Percentiles rank a stretch among this genome's conserved stretches.
Evolutionary conservation across 2,888 invertebrate genomes (phyloP).

Genomic region (Stenoptilia bipunctidactyla): DNA sequence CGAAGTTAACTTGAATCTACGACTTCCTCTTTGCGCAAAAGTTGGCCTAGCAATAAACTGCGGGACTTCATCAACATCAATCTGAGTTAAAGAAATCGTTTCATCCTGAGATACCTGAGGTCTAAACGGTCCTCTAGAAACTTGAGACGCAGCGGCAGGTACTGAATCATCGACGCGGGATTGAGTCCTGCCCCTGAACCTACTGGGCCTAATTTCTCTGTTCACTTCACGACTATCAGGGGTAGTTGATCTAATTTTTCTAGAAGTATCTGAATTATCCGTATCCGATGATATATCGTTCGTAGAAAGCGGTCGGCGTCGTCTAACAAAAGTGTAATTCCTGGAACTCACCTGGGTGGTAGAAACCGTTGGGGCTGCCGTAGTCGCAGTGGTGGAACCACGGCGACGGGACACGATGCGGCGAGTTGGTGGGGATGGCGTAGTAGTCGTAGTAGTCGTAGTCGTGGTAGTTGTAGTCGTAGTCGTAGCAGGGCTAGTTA

Average conservation of each 20-base stretch:
- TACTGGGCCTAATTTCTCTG: conserved; percentile 7
- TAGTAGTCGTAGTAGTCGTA: conserved; percentile 25
- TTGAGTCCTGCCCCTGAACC: conserved; percentile 35
- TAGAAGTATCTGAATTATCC: conserved; percentile 32
- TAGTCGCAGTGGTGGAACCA: conserved; percentile 17
- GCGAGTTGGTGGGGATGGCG: conserved; percentile 25
- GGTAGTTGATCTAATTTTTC: conserved; percentile 60
- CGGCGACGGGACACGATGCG: conserved; percentile 23
- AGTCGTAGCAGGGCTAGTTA: conserved; percentile 31
- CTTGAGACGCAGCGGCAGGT: conserved; percentile 45
- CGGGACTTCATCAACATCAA: conserved; percentile 39
- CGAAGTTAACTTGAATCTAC: conserved; percentile 27
- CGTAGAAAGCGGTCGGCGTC: conserved; percentile 44
- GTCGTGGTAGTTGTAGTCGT: conserved; percentile 29
- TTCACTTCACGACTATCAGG: conserved; percentile 53
- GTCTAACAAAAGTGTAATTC: conserved; percentile 58
- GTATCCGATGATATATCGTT: conserved; percentile 54
- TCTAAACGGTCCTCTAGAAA: conserved; percentile 42
- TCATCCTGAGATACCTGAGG: conserved; percentile 54
- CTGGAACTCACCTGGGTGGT: conserved; percentile 69
- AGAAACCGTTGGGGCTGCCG: conserved; percentile 25
- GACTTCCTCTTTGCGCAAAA: conserved; percentile 21
- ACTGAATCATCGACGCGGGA: conserved; percentile 38
- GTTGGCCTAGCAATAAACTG: conserved; percentile 32
- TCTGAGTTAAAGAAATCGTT: conserved; percentile 64